Evolutionary conservation across 2,888 invertebrate species (phyloP).

Genomic region (Pristionchus japonicus): DNA sequence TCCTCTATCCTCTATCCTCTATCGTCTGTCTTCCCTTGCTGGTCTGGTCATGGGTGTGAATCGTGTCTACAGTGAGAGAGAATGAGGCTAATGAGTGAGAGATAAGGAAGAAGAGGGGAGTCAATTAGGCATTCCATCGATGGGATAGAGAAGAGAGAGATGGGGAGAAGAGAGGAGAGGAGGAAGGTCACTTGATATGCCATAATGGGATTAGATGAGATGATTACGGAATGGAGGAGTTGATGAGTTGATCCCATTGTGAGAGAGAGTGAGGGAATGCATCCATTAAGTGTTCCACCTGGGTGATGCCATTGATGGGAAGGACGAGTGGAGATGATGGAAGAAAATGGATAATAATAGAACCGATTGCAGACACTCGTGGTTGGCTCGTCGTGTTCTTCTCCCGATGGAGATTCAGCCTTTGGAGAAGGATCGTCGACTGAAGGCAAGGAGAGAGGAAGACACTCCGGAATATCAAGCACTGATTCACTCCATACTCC

Average conservation of each 20-base stretch:
- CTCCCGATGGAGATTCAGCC: constrained; percentile 97
- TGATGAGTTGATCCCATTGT: not conserved
- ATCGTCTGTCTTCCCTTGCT: not conserved
- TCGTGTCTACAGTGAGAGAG: not conserved
- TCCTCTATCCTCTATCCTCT: not conserved
- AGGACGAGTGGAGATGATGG: not conserved
- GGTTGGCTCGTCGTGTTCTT: constrained; percentile 82
- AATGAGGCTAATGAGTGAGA: constrained; percentile 19
- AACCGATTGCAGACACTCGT: not conserved
- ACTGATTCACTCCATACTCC: constrained; percentile 73
- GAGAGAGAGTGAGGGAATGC: not conserved
- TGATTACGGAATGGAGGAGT: not conserved
- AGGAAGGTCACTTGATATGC: constrained; percentile 10
- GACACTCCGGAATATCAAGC: constrained; percentile 69
- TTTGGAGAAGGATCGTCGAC: constrained; percentile 84
- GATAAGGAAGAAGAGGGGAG: not conserved
- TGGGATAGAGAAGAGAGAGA: not conserved
- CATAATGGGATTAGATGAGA: constrained; percentile 16
- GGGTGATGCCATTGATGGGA: not conserved
- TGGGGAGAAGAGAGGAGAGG: too few species aligned
- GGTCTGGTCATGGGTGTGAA: not conserved
- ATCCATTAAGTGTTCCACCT: not conserved
- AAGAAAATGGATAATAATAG: not conserved
- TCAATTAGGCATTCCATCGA: constrained; percentile 14
- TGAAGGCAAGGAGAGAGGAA: constrained; percentile 52